A percentile compares a stretch with the other conserved stretches of the same genome.
phyloP scores from a whole-genome alignment of 2,113 vertebrate species.

The Prolemur simus region DNA sequence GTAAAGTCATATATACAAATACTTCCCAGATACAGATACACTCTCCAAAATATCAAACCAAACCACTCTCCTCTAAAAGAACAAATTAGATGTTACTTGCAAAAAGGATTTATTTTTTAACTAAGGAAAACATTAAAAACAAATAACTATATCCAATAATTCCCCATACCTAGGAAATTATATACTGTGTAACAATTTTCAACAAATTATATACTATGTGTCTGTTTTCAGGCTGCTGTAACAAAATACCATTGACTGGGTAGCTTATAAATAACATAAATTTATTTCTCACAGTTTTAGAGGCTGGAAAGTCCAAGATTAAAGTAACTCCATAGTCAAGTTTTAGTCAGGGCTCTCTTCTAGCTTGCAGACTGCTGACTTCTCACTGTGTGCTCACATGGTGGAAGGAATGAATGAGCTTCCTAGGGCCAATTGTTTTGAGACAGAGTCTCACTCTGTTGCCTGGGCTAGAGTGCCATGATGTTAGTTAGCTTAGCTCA shows the following conservation, averaged over 20 bases:
- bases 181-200: not conserved
- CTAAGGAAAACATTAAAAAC: not conserved
- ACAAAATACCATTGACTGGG: not conserved
- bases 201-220: not conserved
- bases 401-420: not conserved
- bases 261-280: not conserved
- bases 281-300: not conserved
- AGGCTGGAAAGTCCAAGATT: no score
- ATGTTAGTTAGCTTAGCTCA: no score
- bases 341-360: accelerated
- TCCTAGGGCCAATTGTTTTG: no score
- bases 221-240: not conserved
- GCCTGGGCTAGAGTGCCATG: no score
- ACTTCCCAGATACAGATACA: not conserved
- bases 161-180: not conserved
- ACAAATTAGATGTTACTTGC: not conserved
- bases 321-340: no score
- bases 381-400: not conserved
- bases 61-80: not conserved
- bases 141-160: not conserved
- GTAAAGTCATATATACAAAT: not conserved
- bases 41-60: not conserved
- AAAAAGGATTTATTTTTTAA: not conserved
- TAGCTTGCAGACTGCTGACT: not conserved
- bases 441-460: no score